These are phyloP conservation scores for Halcyon chelicuti DNA, from an alignment of 2,797 vertebrate genomes.

Conservation along the genomic window DNA sequence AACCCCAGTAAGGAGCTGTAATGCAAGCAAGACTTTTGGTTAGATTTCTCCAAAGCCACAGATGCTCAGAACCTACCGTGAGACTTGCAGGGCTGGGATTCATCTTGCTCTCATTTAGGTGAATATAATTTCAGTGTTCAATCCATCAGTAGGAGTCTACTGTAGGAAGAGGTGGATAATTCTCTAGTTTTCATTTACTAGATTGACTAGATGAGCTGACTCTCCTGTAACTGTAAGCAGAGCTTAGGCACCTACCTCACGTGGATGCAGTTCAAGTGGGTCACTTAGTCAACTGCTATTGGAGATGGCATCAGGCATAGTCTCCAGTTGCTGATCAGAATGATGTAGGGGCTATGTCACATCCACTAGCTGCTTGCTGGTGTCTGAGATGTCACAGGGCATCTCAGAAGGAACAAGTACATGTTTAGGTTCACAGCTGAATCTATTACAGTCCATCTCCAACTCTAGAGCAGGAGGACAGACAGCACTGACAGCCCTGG, in stretches of 20 bases:
- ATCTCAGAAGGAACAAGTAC: not conserved
- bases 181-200: not conserved
- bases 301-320: not conserved
- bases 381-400: not conserved
- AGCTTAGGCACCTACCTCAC: not conserved
- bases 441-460: not conserved
- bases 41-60: not conserved
- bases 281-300: not conserved
- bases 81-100: not conserved
- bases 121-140: not conserved
- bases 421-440: not conserved
- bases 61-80: not conserved
- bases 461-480: not conserved
- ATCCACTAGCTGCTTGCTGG: not conserved
- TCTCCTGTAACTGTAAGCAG: not conserved
- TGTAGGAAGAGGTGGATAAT: not conserved
- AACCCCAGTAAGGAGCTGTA: not conserved
- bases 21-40: not conserved
- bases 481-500: not conserved
- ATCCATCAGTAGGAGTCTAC: not conserved
- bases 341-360: not conserved
- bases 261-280: not conserved
- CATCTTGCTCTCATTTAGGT: not conserved
- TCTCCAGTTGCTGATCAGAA: not conserved
- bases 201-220: not conserved